These are phyloP conservation scores for Cerastoderma edule DNA, from an alignment of 2,888 invertebrate genomes.

Conservation along the genomic window DNA sequence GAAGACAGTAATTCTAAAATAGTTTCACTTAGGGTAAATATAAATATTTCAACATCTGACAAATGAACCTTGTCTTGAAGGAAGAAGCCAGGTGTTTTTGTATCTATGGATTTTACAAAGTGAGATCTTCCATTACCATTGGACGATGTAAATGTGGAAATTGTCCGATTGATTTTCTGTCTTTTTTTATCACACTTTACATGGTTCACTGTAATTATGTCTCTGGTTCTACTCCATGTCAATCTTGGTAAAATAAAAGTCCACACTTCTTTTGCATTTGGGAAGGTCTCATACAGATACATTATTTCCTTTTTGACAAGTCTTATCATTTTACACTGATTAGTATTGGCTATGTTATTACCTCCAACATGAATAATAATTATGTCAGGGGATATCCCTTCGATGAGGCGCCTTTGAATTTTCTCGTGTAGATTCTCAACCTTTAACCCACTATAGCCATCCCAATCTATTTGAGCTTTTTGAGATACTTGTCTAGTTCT, in stretches of 20 bases:
- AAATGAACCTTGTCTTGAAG: too few relatives aligned
- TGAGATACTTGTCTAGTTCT: neutral
- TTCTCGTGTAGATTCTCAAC: slow-evolving; percentile 19
- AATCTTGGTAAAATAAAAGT: slow-evolving; percentile 30
- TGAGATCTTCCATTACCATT: slow-evolving; percentile 11
- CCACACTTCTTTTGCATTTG: slow-evolving; percentile 18
- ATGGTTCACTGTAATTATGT: neutral
- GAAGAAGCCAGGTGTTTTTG: too few relatives aligned
- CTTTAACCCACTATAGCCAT: slow-evolving; percentile 20
- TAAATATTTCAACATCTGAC: too few relatives aligned
- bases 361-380: slow-evolving; percentile 36
- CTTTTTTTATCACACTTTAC: slow-evolving; percentile 9
- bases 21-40: too few relatives aligned
- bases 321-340: slow-evolving; percentile 23
- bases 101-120: slow-evolving; percentile 18
- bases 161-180: slow-evolving; percentile 5
- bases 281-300: slow-evolving; percentile 19
- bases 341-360: slow-evolving; percentile 26
- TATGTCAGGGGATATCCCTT: slow-evolving; percentile 21
- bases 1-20: too few relatives aligned
- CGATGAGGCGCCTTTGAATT: slow-evolving; percentile 6
- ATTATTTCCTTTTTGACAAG: neutral
- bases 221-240: slow-evolving; percentile 7
- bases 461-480: slow-evolving; percentile 14
- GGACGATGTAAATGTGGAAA: neutral